Evolutionary conservation across 2,113 vertebrate species (phyloP), one percentile per base, ranked within the genome.

Genomic region (Alligator sinensis): DNA sequence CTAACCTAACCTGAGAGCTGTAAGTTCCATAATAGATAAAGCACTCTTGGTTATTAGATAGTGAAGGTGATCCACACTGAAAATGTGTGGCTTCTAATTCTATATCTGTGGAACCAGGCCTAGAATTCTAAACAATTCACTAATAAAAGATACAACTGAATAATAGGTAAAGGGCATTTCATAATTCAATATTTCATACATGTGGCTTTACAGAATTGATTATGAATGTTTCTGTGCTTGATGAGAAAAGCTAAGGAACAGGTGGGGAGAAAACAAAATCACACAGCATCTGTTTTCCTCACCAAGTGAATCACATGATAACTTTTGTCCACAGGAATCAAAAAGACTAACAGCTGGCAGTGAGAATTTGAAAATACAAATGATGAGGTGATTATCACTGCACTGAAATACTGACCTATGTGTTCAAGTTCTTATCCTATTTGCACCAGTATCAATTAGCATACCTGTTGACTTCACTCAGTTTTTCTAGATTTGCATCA

Each of bases 61-160:
- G 14, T 47, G 21, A 79, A 61, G 18, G 30, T 25, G n/a, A 59
- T 30, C 6, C n/a, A 2, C 30, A 10, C 2, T 57, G 21, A 34
- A 66, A 0, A 78, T 58, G 68, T 62, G 0, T 2, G 15, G 18
- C 1, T 0, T 9, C 3, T 70, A 16, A 47, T 55, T 64, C 63
- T 38, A 17, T 82, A 61, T 11, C 8, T 61, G 30, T 38, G 77
- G 38, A n/a, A 34, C 58, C 75, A 81, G 38, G 0, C 14, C 4
- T 2, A 4, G 11, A 25, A 34, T 22, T 38, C 2, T 0, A 5
- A 57, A 1, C 21, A 77, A 64, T 64, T 1, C 0, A 2, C 47
- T 60, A 2, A 62, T 66, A 60, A 6, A 82, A 87, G 80, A 8
- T 10, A n/a, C 16, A 57, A 54, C 6, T 58, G 27, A 11, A 17